A percentile compares a stretch with the other conserved stretches of the same genome.
Evolutionary conservation across 2,113 vertebrate species (phyloP).

Genomic region (Damaliscus lunatus): DNA sequence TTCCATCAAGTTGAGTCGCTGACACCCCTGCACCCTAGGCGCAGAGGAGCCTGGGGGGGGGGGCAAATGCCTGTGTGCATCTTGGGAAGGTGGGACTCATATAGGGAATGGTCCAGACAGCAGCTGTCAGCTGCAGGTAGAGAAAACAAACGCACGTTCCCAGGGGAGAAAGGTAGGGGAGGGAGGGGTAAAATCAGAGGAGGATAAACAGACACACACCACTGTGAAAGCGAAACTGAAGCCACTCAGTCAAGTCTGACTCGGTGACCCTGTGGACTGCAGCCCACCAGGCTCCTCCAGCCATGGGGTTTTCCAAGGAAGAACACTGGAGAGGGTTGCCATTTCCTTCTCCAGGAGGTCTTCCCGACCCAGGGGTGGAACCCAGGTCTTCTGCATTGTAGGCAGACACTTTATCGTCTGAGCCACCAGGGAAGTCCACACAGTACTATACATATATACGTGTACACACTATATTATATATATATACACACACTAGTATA

Average conservation of each 20-base stretch:
- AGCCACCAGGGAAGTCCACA: neutral
- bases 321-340: neutral
- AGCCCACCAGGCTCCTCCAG: neutral
- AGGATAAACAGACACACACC: neutral
- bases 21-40: neutral
- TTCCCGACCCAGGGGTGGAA: neutral
- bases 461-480: too few relatives aligned
- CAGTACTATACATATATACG: neutral
- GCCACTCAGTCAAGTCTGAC: neutral
- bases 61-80: neutral
- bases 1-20: neutral
- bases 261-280: neutral
- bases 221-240: accelerated
- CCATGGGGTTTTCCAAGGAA: neutral
- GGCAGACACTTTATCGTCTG: neutral
- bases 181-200: neutral
- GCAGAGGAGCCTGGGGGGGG: neutral
- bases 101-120: neutral
- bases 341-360: neutral
- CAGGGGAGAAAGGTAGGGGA: neutral
- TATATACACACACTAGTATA: too few relatives aligned
- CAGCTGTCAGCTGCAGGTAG: neutral
- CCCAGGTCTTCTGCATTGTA: neutral
- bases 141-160: neutral
- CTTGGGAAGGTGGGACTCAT: neutral